A percentile compares a stretch with the other conserved stretches of the same genome.
phyloP scores from a whole-genome alignment of 2,888 invertebrate genomes.

The Rotaria socialis region DNA sequence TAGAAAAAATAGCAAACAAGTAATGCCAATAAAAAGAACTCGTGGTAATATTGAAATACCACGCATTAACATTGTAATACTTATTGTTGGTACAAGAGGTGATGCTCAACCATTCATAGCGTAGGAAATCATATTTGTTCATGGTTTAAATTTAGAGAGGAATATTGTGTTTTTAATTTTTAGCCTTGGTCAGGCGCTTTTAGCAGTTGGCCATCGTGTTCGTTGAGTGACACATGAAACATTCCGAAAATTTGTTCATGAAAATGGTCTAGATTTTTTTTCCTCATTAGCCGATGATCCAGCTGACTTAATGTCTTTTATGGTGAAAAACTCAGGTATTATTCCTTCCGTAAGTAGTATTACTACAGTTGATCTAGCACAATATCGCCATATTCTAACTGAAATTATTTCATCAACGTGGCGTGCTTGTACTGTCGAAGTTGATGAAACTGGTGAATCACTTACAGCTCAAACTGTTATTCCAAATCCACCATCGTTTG shows the following conservation, averaged over 20 bases:
- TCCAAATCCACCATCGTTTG: constrained; percentile 16
- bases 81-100: constrained; percentile 3
- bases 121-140: neutral
- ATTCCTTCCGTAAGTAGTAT: neutral
- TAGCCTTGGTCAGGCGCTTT: neutral
- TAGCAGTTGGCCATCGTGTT: neutral
- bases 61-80: neutral
- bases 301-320: neutral
- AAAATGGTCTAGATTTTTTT: constrained; percentile 4
- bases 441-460: neutral
- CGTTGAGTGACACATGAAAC: neutral
- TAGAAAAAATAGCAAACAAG: too few species aligned
- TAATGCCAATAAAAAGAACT: neutral
- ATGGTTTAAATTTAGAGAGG: neutral
- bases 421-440: neutral
- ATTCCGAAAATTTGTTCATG: constrained; percentile 12
- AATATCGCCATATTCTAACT: neutral
- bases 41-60: neutral
- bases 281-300: constrained; percentile 1
- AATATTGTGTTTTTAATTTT: neutral
- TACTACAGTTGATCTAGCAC: neutral
- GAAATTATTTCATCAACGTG: neutral
- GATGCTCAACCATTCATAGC: constrained; percentile 2
- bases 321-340: neutral
- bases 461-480: constrained; percentile 15